Conservation (phyloP, 2,797 vertebrate species). For the Alca torda region DNA sequence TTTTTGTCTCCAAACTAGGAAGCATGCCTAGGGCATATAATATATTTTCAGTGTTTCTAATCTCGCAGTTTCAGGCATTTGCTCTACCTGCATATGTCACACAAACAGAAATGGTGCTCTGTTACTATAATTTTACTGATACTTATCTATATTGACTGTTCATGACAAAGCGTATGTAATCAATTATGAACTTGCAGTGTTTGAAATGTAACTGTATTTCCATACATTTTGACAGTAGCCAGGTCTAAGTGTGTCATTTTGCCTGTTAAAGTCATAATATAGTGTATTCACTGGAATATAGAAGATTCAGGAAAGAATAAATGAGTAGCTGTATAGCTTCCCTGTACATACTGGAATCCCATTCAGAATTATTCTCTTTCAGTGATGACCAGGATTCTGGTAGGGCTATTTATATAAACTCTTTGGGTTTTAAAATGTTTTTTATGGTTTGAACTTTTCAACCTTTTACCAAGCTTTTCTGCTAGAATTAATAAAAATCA, state of each 20-base stretch:
- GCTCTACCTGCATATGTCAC: not conserved
- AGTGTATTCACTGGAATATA: not conserved
- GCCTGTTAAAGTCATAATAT: not conserved
- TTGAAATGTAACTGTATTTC: conserved; percentile 1
- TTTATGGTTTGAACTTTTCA: not conserved
- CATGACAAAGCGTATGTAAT: not conserved
- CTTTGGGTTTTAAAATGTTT: not conserved
- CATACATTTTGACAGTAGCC: not conserved
- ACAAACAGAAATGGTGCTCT: not conserved
- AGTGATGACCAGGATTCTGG: not conserved
- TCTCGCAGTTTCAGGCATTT: not conserved
- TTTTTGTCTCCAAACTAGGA: not conserved
- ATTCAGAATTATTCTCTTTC: not conserved
- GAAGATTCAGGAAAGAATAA: not conserved
- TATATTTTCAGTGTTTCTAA: not conserved
- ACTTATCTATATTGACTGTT: conserved; percentile 1
- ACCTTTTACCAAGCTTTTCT: not conserved
- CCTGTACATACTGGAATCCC: not conserved
- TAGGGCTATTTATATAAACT: not conserved
- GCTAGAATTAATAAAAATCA: conserved; percentile 5
- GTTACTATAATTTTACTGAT: not conserved
- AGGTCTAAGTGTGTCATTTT: not conserved
- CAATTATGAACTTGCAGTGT: not conserved
- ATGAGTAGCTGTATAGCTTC: not conserved
- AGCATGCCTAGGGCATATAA: not conserved